These are phyloP conservation scores for Indri indri DNA, from an alignment of 2,113 vertebrate genomes.

Conservation along the genomic window DNA sequence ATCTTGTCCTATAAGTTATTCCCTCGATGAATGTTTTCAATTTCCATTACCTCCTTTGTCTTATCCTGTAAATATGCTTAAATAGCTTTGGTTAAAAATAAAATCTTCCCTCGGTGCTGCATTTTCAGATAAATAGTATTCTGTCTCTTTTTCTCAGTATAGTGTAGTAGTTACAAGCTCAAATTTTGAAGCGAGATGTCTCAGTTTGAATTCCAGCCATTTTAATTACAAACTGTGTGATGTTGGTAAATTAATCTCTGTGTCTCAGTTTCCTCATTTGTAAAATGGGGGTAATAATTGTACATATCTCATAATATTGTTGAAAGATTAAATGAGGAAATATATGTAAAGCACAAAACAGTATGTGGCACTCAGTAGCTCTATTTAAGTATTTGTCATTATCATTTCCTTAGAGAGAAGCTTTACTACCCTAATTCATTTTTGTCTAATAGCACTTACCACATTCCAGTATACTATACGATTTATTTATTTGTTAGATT, in stretches of 20 bases:
- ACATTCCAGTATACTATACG: background rate
- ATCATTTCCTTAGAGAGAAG: background rate
- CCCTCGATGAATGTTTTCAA: background rate
- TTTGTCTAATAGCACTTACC: background rate
- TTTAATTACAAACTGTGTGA: background rate
- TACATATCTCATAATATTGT: background rate
- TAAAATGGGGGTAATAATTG: background rate
- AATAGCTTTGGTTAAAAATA: background rate
- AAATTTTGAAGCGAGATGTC: background rate
- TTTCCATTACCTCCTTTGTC: background rate
- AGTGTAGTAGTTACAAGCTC: background rate
- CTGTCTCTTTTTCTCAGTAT: background rate
- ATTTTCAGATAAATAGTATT: background rate
- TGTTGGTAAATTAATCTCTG: background rate
- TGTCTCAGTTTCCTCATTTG: background rate
- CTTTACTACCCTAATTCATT: background rate
- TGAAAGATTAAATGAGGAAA: background rate
- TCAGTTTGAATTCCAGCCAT: conserved; percentile 11
- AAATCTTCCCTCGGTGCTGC: background rate
- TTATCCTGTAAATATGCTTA: background rate
- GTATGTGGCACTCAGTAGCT: background rate
- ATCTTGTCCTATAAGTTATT: background rate
- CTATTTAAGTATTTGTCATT: background rate
- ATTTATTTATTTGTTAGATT: background rate
- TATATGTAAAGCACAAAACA: background rate